A percentile compares a stretch with the other conserved stretches of the same genome.
Evolutionary conservation across 2,888 invertebrate genomes (phyloP).

Genomic region (Thymelicus sylvestris): DNA sequence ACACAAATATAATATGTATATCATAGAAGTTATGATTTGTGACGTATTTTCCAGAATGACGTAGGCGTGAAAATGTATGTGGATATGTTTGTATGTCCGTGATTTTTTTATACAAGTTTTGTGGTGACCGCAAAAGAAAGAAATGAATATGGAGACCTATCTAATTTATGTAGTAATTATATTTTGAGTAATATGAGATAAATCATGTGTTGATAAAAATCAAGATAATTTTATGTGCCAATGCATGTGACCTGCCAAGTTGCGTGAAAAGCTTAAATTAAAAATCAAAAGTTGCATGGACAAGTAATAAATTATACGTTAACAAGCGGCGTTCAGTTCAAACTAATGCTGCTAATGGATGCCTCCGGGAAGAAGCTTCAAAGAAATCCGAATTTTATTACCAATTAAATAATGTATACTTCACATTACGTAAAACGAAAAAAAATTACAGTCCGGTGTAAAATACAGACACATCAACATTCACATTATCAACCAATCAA

Average conservation of each 20-base stretch:
- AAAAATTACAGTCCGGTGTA: slow-evolving; percentile 47
- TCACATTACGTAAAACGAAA: slow-evolving; percentile 37
- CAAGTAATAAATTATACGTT: slow-evolving; percentile 44
- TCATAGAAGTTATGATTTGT: too few species aligned
- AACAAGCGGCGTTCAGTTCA: slow-evolving; percentile 44
- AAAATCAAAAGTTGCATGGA: slow-evolving; percentile 49
- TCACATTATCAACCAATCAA: slow-evolving; percentile 63
- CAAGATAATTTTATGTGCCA: background rate
- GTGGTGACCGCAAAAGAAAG: too few species aligned
- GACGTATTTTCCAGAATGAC: too few species aligned
- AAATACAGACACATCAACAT: slow-evolving; percentile 61
- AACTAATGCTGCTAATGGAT: slow-evolving; percentile 38
- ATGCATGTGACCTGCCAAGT: slow-evolving; percentile 30
- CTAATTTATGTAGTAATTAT: too few species aligned
- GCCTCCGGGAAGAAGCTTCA: slow-evolving; percentile 14
- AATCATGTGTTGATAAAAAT: too few species aligned
- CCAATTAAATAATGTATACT: slow-evolving; percentile 50
- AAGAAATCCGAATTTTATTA: slow-evolving; percentile 40
- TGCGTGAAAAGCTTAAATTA: slow-evolving; percentile 54
- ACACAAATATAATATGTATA: too few species aligned
- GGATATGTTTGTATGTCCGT: too few species aligned
- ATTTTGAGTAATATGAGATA: too few species aligned
- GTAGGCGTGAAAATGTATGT: too few species aligned
- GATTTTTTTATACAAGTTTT: too few species aligned
- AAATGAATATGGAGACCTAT: too few species aligned